Base-by-base conservation (phyloP, 2,113 vertebrate genomes). In the Microtus ochrogaster region DNA sequence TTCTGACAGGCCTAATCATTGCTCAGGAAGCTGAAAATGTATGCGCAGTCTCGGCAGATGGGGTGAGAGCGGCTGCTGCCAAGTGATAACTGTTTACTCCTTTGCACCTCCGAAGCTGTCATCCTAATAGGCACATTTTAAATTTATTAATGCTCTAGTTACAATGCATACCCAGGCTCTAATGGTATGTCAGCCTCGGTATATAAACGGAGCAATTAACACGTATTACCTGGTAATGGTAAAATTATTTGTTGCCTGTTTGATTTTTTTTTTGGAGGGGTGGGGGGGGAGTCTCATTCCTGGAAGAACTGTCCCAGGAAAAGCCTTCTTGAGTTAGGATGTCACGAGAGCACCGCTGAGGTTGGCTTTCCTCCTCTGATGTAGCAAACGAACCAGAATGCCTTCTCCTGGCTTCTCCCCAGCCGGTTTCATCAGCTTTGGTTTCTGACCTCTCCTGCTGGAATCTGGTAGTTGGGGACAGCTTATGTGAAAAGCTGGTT, bases 1-100 rank as follows among this genome's bases (percentile, higher is more conserved):
- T 99, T 99, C 99, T 99, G 99, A 99, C 99, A 99, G 99, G 99
- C 99, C 99, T 99, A 99, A 99, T 99, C 99, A 99, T 99, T 99
- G 98, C 99, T 99, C 99, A 99, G 99, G 99, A 99, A 99, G 99
- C 99, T 99, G 99, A 99, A 99, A 99, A 99, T 99, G 98, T 99
- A 99, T 99, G 99, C 99, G 98, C 99, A 99, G 98, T 99, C 99
- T 97, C 99, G 98, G 99, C 99, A 99, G 99, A 99, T 99, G 99
- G 99, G 99, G 99, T 99, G 99, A 99, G 98, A 99, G 98, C 98
- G 95, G 98, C 98, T 98, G 98, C 99, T 99, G 99, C 99, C 99
- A 99, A 99, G 99, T 99, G 98, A 99, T 99, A 99, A 99, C 99
- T 99, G 99, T 99, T 84, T 99, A 99, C 99, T 99, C 98, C 99